Evolutionary conservation across 1,140 invertebrate species (phyloP).

Genomic region (Aphaenogaster ashmeadi): DNA sequence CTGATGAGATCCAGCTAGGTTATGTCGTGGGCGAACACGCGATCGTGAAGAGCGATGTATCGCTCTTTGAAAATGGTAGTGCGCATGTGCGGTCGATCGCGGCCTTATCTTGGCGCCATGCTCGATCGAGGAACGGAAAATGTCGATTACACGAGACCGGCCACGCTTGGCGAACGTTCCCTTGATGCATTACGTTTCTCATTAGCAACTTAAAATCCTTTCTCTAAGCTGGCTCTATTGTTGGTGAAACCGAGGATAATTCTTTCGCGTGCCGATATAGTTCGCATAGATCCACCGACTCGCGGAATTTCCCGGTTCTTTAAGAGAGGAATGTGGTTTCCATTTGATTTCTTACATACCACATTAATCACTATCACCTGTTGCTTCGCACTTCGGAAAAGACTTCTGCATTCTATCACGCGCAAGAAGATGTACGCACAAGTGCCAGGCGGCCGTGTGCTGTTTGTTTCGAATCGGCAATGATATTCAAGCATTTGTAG

Average conservation of each 20-base stretch:
- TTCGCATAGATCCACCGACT: background rate
- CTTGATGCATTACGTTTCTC: background rate
- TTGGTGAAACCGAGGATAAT: background rate
- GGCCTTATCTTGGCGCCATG: constrained; percentile 21
- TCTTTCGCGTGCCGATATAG: background rate
- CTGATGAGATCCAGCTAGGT: constrained; percentile 33
- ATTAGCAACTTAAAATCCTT: background rate
- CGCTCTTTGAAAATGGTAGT: constrained; percentile 12
- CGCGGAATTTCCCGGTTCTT: background rate
- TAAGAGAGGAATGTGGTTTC: constrained; percentile 28
- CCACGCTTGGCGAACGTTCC: background rate
- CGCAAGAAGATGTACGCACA: constrained; percentile 11
- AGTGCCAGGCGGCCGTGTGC: background rate
- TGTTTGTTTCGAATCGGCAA: background rate
- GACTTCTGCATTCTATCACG: constrained; percentile 51
- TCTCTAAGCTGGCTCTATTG: background rate
- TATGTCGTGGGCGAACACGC: constrained; percentile 35
- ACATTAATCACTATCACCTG: constrained; percentile 58
- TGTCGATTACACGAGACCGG: background rate
- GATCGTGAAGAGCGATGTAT: constrained; percentile 17
- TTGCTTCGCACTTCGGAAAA: constrained; percentile 40
- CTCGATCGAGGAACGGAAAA: background rate
- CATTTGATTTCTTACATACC: constrained; percentile 35
- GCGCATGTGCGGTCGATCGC: constrained; percentile 52
- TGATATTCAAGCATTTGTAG: background rate